Base-by-base conservation (phyloP, 2,888 invertebrate species). In the Tipula lateralis region DNA sequence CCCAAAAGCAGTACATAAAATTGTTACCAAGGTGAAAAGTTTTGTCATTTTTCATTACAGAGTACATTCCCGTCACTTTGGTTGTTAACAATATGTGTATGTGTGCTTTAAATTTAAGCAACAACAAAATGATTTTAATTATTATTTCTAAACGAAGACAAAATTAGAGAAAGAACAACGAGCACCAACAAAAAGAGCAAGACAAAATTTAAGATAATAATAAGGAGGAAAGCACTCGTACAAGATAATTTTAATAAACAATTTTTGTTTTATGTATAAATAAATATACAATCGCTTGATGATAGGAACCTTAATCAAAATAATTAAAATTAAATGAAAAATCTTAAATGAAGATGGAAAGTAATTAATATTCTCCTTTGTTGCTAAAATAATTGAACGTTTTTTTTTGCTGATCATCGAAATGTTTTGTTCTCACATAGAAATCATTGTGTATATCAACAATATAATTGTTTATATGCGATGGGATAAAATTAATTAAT, bases 251-350 rank as follows among this genome's bases (percentile, higher is more conserved):
- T 66, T 66, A 66, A 66, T 66, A 66, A 66, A 24, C 66, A 66
- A 66, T 66, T 66, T 19, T 44, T n/a, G 3, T 16, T 44, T 44
- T n/a, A 24, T 6, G 66, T 9, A 24, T 66, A 66, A 66, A 24
- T 66, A n/a, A n/a, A 66, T 24, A 24, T 66, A 66, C 66, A 66
- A 66, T 66, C 66, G 24, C 24, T 66, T 24, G 66, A 66, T 24
- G 66, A 66, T 66, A 66, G 66, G 66, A 66, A 66, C 66, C 66
- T 66, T 66, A 66, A 66, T 66, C 66, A 66, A 66, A 66, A 66
- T 66, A 66, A 66, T 66, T 24, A 66, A 66, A 66, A 66, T 66
- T 66, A 66, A 24, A 66, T 66, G 66, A 24, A 66, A 24, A 66
- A 24, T 66, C 66, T 66, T 24, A 66, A 66, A 66, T 66, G 66